Conservation (phyloP, 2,797 vertebrate genomes). For the Lindbergichthys nudifrons region DNA sequence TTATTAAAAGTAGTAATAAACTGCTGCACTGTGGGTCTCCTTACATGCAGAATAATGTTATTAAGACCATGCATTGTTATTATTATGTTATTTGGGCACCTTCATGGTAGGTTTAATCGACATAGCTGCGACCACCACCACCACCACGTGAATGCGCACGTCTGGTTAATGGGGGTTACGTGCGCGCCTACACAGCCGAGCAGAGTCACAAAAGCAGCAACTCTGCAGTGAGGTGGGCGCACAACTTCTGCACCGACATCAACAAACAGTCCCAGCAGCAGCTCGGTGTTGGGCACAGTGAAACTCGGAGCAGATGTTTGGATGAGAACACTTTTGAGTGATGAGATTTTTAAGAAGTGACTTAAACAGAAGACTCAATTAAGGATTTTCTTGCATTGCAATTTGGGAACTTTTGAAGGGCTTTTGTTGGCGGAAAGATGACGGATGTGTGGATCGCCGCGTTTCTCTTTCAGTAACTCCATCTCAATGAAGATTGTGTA, state of each 20-base stretch:
- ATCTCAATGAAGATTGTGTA: slow-evolving; percentile 33
- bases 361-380: slow-evolving; percentile 4
- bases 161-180: slow-evolving; percentile 36
- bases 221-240: slow-evolving; percentile 39
- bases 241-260: slow-evolving; percentile 34
- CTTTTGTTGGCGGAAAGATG: slow-evolving; percentile 42
- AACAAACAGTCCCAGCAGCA: neutral
- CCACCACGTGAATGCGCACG: slow-evolving; percentile 72
- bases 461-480: neutral
- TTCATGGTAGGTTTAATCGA: neutral
- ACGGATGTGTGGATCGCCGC: slow-evolving; percentile 12
- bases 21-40: neutral
- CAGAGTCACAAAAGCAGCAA: slow-evolving; percentile 69
- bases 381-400: slow-evolving; percentile 13
- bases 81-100: neutral
- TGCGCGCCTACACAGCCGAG: slow-evolving; percentile 52
- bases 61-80: neutral
- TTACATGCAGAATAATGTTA: neutral
- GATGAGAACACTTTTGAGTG: slow-evolving; percentile 3
- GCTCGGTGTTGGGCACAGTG: neutral
- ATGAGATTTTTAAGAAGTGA: slow-evolving; percentile 18
- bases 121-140: neutral
- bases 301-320: neutral
- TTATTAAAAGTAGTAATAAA: neutral
- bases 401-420: neutral